Conservation (phyloP, 2,888 invertebrate genomes). For the Bimastos eiseni region DNA sequence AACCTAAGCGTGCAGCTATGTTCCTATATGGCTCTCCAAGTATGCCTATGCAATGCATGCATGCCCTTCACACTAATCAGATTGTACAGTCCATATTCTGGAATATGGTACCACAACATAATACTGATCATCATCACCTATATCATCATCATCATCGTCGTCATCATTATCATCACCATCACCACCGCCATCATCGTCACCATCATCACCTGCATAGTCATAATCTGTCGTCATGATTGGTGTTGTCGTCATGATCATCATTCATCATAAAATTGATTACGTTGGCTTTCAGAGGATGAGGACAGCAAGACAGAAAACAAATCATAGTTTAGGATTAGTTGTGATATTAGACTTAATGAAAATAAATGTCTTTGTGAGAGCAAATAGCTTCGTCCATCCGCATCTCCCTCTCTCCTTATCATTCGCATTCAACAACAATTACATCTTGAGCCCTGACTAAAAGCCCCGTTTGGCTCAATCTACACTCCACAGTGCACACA, state of each 20-base stretch:
- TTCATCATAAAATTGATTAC: not conserved
- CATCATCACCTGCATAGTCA: not conserved
- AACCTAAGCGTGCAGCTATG: not conserved
- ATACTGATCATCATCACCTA: not conserved
- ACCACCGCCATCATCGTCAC: constrained; percentile 19
- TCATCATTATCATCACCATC: constrained; percentile 16
- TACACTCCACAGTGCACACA: constrained; percentile 13
- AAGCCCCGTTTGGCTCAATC: constrained; percentile 13
- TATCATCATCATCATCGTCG: not conserved
- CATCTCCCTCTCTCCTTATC: not conserved
- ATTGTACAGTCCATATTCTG: not conserved
- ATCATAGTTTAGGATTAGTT: constrained; percentile 6
- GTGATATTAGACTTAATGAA: not conserved
- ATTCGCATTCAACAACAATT: constrained; percentile 5
- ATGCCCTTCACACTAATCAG: too few relatives aligned
- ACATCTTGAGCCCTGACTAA: constrained; percentile 9
- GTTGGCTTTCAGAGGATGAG: not conserved
- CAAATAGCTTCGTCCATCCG: not conserved
- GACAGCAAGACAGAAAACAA: not conserved
- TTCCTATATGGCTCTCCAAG: not conserved
- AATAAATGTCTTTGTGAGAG: not conserved
- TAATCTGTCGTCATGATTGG: not conserved
- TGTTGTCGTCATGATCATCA: not conserved
- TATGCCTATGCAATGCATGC: not conserved
- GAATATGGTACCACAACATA: not conserved